Percentiles rank a stretch among this genome's conserved stretches.
Evolutionary conservation across 2,888 invertebrate genomes (phyloP).

Genomic region (Limnephilus marmoratus): DNA sequence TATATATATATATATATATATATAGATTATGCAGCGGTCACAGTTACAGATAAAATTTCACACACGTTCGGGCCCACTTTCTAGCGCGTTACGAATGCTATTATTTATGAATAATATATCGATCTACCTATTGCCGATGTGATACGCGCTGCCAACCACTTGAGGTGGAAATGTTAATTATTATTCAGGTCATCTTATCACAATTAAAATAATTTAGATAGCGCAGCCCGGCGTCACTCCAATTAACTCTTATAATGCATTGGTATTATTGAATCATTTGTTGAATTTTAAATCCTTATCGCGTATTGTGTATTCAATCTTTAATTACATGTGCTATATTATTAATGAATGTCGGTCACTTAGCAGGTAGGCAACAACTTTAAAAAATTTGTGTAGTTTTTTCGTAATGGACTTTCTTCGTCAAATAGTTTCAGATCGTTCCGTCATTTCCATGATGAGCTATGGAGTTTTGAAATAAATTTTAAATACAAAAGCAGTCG

Average conservation of each 20-base stretch:
- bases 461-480: neutral
- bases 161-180: neutral
- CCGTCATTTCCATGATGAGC: neutral
- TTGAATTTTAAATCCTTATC: neutral
- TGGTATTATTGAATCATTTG: neutral
- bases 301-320: neutral
- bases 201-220: neutral
- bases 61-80: neutral
- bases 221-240: neutral
- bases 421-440: neutral
- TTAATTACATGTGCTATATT: neutral
- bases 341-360: neutral
- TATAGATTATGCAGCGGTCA: neutral
- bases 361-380: neutral
- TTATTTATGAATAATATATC: neutral
- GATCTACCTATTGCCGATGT: conserved; percentile 22
- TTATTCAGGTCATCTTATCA: conserved; percentile 10
- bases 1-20: too few relatives aligned
- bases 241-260: too few relatives aligned
- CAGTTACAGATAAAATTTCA: conserved; percentile 11
- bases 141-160: conserved; percentile 16
- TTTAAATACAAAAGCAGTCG: too few relatives aligned
- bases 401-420: neutral
- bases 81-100: neutral
- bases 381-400: neutral